These are phyloP conservation scores for Drosophila sp. DNA, from an alignment of 1,140 invertebrate genomes.

Conservation along the genomic window DNA sequence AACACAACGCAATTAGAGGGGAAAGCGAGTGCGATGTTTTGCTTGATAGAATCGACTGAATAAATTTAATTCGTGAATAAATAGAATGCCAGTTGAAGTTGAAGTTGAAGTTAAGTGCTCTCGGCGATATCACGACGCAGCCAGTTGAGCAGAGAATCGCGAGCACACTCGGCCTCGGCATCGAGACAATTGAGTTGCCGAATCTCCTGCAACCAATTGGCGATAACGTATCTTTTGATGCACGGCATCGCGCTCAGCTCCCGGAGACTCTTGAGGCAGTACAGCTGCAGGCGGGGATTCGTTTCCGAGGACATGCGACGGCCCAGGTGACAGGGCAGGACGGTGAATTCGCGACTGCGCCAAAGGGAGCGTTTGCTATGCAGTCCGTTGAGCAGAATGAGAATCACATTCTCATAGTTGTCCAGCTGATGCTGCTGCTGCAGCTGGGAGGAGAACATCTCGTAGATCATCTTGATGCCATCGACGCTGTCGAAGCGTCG, in stretches of 20 bases:
- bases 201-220: slow-evolving; percentile 61
- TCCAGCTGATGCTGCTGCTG: too few species aligned
- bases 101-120: slow-evolving; percentile 34
- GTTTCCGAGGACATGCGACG: slow-evolving; percentile 31
- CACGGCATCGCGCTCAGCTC: slow-evolving; percentile 70
- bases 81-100: neutral
- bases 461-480: slow-evolving; percentile 60
- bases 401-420: slow-evolving; percentile 56
- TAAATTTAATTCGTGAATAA: slow-evolving; percentile 15
- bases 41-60: slow-evolving; percentile 30
- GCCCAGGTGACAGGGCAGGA: slow-evolving; percentile 61
- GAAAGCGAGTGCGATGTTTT: neutral
- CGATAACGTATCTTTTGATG: slow-evolving; percentile 66
- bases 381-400: slow-evolving; percentile 65
- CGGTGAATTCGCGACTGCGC: slow-evolving; percentile 71
- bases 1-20: neutral
- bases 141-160: slow-evolving; percentile 65
- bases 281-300: slow-evolving; percentile 64
- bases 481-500: slow-evolving; percentile 62
- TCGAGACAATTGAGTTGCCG: slow-evolving; percentile 49
- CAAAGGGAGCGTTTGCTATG: slow-evolving; percentile 71
- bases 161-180: slow-evolving; percentile 61
- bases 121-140: slow-evolving; percentile 71
- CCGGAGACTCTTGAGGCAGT: slow-evolving; percentile 56
- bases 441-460: slow-evolving; percentile 42